phyloP scores from a whole-genome alignment of 2,797 vertebrate genomes.

The Paramormyrops hopkinsi region DNA sequence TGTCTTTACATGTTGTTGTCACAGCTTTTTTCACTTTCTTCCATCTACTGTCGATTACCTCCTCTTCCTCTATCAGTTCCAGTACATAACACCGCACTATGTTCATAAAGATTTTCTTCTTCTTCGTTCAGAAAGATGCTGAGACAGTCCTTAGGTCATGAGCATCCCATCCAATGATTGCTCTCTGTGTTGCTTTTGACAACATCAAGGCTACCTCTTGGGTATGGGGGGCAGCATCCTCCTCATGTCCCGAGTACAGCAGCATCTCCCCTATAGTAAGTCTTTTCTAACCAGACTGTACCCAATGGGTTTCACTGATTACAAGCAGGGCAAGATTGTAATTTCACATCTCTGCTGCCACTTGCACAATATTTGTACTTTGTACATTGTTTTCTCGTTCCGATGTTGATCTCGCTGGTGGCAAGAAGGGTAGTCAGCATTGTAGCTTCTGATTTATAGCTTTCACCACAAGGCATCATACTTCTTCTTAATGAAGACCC shows the following conservation, averaged over 20 bases:
- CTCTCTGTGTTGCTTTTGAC: constrained; percentile 3
- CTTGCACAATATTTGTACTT: background rate
- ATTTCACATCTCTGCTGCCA: background rate
- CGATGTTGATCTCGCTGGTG: background rate
- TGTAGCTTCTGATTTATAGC: no score
- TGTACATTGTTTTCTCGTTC: background rate
- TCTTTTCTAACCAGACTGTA: background rate
- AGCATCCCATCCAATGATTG: constrained; percentile 17
- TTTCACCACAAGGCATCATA: background rate
- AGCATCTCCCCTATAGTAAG: background rate
- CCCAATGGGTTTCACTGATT: background rate
- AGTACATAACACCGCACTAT: background rate
- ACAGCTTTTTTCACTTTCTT: background rate
- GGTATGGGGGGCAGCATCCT: background rate
- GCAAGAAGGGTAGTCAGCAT: background rate
- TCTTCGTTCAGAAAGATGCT: background rate
- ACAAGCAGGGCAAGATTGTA: background rate
- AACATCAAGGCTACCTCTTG: constrained; percentile 9
- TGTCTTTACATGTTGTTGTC: background rate
- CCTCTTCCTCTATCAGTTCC: background rate
- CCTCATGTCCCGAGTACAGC: background rate
- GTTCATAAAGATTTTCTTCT: constrained; percentile 1
- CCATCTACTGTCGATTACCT: background rate
- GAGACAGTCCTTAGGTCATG: background rate
- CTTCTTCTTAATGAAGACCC: background rate